A percentile compares a stretch with the other conserved stretches of the same genome.
phyloP scores from a whole-genome alignment of 2,888 invertebrate species.

The Dicyrtomina minuta region DNA sequence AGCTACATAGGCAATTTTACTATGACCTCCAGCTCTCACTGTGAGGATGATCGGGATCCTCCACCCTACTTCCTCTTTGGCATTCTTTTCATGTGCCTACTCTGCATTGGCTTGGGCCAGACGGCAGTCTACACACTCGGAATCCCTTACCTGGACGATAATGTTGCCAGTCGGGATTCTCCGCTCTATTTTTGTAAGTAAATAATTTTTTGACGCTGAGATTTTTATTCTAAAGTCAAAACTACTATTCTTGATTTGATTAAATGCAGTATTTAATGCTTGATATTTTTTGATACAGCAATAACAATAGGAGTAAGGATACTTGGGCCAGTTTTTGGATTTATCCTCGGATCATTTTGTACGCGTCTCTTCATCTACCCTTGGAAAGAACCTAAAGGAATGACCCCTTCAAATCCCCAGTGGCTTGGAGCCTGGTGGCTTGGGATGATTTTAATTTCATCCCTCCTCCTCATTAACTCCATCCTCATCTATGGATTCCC shows the following conservation, averaged over 20 bases:
- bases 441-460: constrained; percentile 81
- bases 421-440: constrained; percentile 86
- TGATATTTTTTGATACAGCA: constrained; percentile 62
- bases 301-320: constrained; percentile 90
- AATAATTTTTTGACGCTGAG: too few species aligned
- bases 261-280: neutral
- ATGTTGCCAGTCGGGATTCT: constrained; percentile 86
- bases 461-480: constrained; percentile 77
- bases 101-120: constrained; percentile 88
- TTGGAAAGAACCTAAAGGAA: constrained; percentile 65
- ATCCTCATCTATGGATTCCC: constrained; percentile 90
- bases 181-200: constrained; percentile 86
- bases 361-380: constrained; percentile 84
- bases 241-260: too few species aligned
- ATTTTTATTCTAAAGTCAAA: too few species aligned
- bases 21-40: too few species aligned
- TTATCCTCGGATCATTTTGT: constrained; percentile 84
- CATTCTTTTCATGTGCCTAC: constrained; percentile 82
- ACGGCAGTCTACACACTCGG: constrained; percentile 89
- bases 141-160: constrained; percentile 91
- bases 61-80: constrained; percentile 66
- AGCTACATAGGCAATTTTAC: constrained; percentile 16
- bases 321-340: constrained; percentile 85
- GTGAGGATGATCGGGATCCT: constrained; percentile 24
- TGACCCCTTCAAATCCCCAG: constrained; percentile 38